A percentile compares a stretch with the other conserved stretches of the same genome.
Evolutionary conservation across 2,888 invertebrate species (phyloP).

Genomic region (Eupeodes latifasciatus): DNA sequence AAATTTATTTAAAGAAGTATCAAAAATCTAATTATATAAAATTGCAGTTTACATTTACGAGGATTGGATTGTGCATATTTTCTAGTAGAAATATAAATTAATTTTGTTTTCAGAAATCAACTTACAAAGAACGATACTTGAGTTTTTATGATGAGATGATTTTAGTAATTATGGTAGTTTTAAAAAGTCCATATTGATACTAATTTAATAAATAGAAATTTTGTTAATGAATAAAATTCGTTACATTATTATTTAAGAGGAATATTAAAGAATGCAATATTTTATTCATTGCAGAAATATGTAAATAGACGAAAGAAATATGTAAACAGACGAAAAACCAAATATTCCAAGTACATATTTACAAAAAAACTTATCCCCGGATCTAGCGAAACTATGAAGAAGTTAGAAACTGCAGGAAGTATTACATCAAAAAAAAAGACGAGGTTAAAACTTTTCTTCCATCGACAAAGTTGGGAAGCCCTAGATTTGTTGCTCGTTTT

Average conservation of each 20-base stretch:
- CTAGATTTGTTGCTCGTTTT: no score
- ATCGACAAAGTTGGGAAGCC: no score
- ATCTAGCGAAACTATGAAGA: neutral
- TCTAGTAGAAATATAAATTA: neutral
- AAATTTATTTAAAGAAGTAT: neutral
- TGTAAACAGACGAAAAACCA: no score
- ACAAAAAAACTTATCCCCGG: neutral
- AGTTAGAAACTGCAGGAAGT: neutral
- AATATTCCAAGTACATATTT: no score
- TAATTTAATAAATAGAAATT: slow-evolving; percentile 14
- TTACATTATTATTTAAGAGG: neutral
- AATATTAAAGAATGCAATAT: no score
- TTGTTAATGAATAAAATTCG: neutral
- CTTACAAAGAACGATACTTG: slow-evolving; percentile 28
- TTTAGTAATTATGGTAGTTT: neutral
- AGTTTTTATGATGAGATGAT: neutral
- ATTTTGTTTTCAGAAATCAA: neutral
- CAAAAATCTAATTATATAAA: neutral
- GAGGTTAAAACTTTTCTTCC: no score
- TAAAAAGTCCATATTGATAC: slow-evolving; percentile 42
- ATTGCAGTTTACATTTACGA: slow-evolving; percentile 1
- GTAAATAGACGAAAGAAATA: no score
- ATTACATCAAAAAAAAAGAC: no score
- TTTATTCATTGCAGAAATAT: no score
- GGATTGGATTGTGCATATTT: slow-evolving; percentile 19